Base-by-base conservation (phyloP, 2,888 invertebrate species). In the Zygogramma bicolorata region DNA sequence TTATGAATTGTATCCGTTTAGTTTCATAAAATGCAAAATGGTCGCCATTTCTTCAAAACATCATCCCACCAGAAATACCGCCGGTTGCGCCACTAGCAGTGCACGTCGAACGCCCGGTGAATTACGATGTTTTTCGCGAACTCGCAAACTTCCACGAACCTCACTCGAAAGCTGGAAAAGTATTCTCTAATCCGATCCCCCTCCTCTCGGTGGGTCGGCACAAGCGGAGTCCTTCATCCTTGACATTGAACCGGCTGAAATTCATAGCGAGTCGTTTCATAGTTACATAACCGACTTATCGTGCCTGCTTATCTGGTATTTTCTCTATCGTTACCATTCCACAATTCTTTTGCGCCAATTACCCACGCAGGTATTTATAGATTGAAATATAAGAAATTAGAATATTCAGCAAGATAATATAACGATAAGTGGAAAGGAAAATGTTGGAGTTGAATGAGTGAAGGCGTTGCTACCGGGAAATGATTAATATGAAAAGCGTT, bases 271-370 rank as follows among this genome's bases (percentile, higher is more conserved):
- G 59, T 27, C 31, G 70, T 70, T 63, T 65, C 70, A 6, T 29
- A 49, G 60, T 71, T 71, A 71, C 67, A 59, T 71, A 71, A 71
- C 34, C 68, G 59, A 53, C 60, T 68, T 71, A 65, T 68, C 68
- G 68, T 49, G 46, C 58, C 20, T 34, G 42, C 63, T 63, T 71
- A 71, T 67, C 71, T 57, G 53, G 31, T 62, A 67, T 58, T 70
- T 71, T 67, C 71, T 67, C 71, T 42, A 57, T 71, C 63, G 42
- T 29, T 53, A 58, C 53, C 40, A 46, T 66, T 57, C n/a, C 38
- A 62, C n/a, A 62, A 68, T 18, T 68, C 61, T 57, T 53, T 40
- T 62, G 38, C 34, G 59, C 69, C 63, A 69, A 69, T 69, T 69
- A 63, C 62, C 58, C 22, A 57, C 42, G 29, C 34, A 5, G 15